Base-by-base conservation (phyloP, 30 jellyfish, hydroid and myxozoan species). In the Cassiopea andromeda region DNA sequence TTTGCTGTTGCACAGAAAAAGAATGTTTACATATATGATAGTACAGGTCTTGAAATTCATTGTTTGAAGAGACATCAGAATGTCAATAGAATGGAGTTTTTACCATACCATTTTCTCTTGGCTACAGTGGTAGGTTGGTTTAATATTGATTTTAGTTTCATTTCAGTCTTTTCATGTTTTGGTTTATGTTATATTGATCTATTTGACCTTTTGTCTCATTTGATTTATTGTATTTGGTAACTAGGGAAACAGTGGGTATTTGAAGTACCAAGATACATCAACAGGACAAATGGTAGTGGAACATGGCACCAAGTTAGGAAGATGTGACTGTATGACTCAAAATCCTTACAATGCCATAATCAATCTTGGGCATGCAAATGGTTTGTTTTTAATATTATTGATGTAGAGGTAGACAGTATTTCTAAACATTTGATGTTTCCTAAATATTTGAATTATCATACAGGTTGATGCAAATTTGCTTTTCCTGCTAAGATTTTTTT, bases 1-100 rank as follows among this genome's bases (percentile, higher is more conserved):
- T 93, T 97, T 92, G 99, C 99, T 46, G 99, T 92, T 18, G 99
- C 99, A 50, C 99, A 97, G 81, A 97, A 97, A 70, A 93, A 84
- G 74, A 85, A 97, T 69, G 99, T 97, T 47, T 87, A 61, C 69
- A 94, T 97, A 0, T 97, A 97, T 86, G 99, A 97, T 73, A 90
- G 86, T 69, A 93, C 89, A 1, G 99, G 99, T 8, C 48, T 92
- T 46, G 99, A 97, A 91, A 86, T 97, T n/a, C 98, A 93, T 75
- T 75, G 97, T 58, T 60, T 97, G 74, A 97, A 93, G 84, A 77
- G 88, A 58, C 99, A 92, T 78, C 91, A 84, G 9, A 77, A 85
- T 59, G 99, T 93, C 49, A 93, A 91, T 74, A 88, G 90, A 73
- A 74, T 97, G 93, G 98, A 97, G 78, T 97, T 81, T 79, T 80